These are phyloP conservation scores for Sinelater perroti DNA, from an alignment of 2,888 invertebrate species.

Conservation along the genomic window DNA sequence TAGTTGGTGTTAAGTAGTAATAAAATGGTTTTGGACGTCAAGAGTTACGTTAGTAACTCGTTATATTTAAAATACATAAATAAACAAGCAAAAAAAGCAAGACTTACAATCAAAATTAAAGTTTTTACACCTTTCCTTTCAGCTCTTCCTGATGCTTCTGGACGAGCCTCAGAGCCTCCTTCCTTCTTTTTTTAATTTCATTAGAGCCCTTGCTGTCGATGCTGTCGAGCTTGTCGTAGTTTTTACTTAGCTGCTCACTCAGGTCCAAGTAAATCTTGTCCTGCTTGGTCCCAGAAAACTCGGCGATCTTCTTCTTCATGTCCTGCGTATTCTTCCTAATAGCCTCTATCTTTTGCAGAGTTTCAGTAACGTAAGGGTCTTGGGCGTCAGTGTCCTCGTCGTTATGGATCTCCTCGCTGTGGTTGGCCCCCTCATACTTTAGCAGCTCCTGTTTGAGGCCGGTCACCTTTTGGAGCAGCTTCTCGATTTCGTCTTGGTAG, in stretches of 20 bases:
- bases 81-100: background rate
- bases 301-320: conserved; percentile 1
- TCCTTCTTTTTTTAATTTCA: conserved; percentile 6
- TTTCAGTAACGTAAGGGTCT: conserved; percentile 14
- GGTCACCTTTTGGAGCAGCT: conserved; percentile 9
- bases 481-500: conserved; percentile 24
- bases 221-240: conserved; percentile 12
- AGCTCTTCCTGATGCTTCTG: conserved; percentile 17
- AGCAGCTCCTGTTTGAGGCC: background rate
- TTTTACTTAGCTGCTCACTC: conserved; percentile 1
- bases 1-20: no score
- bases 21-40: no score
- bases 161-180: conserved; percentile 3
- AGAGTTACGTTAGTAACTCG: no score
- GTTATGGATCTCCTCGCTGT: background rate
- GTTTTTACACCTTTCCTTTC: background rate
- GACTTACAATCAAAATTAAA: no score
- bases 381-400: conserved; percentile 7
- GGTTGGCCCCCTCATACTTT: conserved; percentile 2
- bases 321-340: conserved; percentile 5
- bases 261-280: conserved; percentile 1
- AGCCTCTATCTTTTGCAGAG: conserved; percentile 10
- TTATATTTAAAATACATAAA: conserved; percentile 8
- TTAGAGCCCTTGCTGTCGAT: conserved; percentile 10
- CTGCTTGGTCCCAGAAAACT: conserved; percentile 6